Conservation (phyloP, 2,113 vertebrate species). For the Colossoma macropomum region DNA sequence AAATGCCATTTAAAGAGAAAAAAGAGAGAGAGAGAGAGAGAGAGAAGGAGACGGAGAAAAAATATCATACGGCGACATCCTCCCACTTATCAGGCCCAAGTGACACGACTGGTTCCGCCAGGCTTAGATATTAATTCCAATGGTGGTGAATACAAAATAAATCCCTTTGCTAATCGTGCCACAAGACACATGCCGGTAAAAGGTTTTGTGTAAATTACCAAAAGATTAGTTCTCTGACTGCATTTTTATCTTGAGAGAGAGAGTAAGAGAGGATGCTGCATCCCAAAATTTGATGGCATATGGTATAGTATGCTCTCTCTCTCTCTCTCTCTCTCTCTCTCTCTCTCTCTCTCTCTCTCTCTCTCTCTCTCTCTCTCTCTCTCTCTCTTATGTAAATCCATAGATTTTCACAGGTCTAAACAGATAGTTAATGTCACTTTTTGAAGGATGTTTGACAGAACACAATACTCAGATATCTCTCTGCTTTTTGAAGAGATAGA, state of each 20-base stretch:
- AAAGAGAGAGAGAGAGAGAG: neutral
- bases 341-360: neutral
- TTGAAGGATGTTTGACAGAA: conserved; percentile 68
- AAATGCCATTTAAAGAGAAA: conserved; percentile 47
- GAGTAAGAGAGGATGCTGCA: conserved; percentile 19
- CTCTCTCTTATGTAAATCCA: conserved; percentile 61
- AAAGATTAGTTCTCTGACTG: conserved; percentile 76
- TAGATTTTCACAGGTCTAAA: conserved; percentile 72
- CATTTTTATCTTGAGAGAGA: conserved; percentile 69
- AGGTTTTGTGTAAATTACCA: conserved; percentile 80
- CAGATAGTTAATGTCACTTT: conserved; percentile 66
- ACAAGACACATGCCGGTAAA: conserved; percentile 73
- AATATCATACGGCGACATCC: conserved; percentile 72
- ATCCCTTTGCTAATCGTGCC: conserved; percentile 75
- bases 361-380: conserved; percentile 51
- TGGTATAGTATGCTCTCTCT: conserved; percentile 5
- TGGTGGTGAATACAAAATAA: conserved; percentile 76
- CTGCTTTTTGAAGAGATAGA: neutral
- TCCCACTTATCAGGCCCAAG: conserved; percentile 72
- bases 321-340: too few species aligned
- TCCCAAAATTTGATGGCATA: conserved; percentile 25
- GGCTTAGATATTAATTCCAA: conserved; percentile 80
- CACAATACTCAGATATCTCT: conserved; percentile 59
- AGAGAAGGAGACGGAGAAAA: conserved; percentile 48
- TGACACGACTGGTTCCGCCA: conserved; percentile 71